Percentiles rank a stretch among this genome's conserved stretches.
Evolutionary conservation across 2,797 vertebrate genomes (phyloP).

Genomic region (Myotis findleyi): DNA sequence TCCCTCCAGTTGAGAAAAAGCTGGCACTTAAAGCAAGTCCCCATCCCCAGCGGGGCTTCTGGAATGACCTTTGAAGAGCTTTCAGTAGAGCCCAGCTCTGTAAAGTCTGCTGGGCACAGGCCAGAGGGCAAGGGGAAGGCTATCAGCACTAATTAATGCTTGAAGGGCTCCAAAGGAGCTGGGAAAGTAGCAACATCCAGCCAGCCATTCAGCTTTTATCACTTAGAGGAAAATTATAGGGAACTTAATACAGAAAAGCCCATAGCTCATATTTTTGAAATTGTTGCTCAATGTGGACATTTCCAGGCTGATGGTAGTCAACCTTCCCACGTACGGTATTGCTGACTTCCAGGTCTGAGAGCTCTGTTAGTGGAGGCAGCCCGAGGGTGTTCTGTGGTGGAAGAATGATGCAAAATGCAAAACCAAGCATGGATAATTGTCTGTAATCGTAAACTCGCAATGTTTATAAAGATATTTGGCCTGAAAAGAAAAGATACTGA

Average conservation of each 20-base stretch:
- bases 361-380: neutral
- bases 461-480: neutral
- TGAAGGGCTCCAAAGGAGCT: neutral
- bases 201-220: constrained; percentile 28
- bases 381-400: neutral
- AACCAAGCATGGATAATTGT: neutral
- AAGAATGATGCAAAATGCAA: neutral
- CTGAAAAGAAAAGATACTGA: constrained; percentile 29
- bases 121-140: neutral
- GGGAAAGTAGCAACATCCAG: constrained; percentile 3
- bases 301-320: neutral
- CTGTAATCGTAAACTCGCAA: neutral
- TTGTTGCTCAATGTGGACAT: neutral
- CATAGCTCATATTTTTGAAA: constrained; percentile 12
- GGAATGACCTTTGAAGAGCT: neutral
- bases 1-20: neutral
- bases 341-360: neutral
- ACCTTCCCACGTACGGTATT: neutral
- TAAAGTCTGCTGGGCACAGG: neutral
- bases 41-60: neutral
- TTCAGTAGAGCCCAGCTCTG: neutral
- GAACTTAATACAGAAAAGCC: neutral
- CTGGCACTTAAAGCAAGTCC: neutral
- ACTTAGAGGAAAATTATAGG: neutral
- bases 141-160: constrained; percentile 22